A percentile compares a stretch with the other conserved stretches of the same genome.
Conservation (phyloP, 2,888 invertebrate genomes). For the Platynereis dumerilii region DNA sequence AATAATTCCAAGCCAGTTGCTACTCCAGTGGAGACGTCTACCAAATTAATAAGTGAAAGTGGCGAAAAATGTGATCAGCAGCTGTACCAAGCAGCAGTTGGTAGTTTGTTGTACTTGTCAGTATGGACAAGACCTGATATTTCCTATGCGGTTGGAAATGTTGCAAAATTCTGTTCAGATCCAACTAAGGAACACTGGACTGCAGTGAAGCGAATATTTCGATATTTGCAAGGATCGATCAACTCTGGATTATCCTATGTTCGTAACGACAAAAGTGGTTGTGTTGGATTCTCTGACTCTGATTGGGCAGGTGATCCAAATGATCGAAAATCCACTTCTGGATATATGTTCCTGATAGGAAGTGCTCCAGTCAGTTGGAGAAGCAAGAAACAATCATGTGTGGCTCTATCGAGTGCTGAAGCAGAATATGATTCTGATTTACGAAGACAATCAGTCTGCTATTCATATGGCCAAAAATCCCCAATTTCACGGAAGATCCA, state of each 20-base stretch:
- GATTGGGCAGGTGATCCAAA: conserved; percentile 12
- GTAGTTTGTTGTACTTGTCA: no score
- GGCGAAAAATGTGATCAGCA: no score
- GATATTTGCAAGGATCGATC: conserved; percentile 15
- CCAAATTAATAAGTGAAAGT: no score
- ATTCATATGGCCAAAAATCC: conserved; percentile 32
- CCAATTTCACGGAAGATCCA: conserved; percentile 33
- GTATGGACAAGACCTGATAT: conserved; percentile 37
- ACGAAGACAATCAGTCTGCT: conserved; percentile 38
- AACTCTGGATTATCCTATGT: conserved; percentile 9
- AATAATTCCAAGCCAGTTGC: conserved; percentile 12
- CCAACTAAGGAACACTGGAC: conserved; percentile 21
- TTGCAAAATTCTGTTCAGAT: conserved; percentile 29
- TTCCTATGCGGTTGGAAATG: conserved; percentile 29
- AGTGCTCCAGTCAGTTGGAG: conserved; percentile 36
- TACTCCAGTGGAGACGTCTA: conserved; percentile 4
- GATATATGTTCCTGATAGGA: conserved; percentile 11
- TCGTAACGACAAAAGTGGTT: neutral
- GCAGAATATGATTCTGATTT: conserved; percentile 36
- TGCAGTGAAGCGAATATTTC: conserved; percentile 23
- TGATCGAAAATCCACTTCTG: no score
- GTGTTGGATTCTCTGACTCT: conserved; percentile 8
- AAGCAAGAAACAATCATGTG: conserved; percentile 32
- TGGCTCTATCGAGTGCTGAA: conserved; percentile 40
- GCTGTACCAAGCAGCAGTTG: no score